phyloP scores from a whole-genome alignment of 2,113 vertebrate genomes.

The Rhinolophus sinicus region DNA sequence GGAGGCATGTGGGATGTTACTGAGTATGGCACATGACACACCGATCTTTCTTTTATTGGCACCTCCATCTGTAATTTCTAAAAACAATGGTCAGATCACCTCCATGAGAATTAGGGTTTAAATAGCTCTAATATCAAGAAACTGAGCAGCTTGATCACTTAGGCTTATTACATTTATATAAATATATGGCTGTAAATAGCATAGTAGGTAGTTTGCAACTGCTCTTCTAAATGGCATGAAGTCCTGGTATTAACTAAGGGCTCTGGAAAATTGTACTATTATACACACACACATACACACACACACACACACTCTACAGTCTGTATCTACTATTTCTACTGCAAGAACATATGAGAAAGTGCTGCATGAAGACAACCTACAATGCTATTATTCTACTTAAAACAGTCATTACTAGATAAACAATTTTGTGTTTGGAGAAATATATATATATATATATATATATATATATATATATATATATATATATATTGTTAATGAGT shows the following conservation, averaged over 20 bases:
- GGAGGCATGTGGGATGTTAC: neutral
- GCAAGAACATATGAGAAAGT: neutral
- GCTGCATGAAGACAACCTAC: neutral
- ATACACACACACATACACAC: neutral
- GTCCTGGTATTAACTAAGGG: neutral
- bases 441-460: too few relatives aligned
- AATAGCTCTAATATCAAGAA: neutral
- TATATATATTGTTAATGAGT: neutral
- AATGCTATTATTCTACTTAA: neutral
- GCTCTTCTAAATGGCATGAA: neutral
- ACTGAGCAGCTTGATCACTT: neutral
- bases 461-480: too few relatives aligned
- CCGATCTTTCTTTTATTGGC: neutral
- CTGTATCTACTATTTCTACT: neutral
- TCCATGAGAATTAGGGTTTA: neutral
- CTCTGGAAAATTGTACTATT: neutral
- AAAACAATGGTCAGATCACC: neutral
- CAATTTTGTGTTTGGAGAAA: conserved; percentile 26
- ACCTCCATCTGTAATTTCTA: neutral
- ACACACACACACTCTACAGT: neutral
- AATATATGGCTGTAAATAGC: neutral
- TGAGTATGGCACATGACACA: neutral
- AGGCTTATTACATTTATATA: neutral
- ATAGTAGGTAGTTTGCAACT: neutral
- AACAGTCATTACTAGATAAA: conserved; percentile 50